Conservation (phyloP, 2,888 invertebrate species). For the Peribatodes rhomboidaria region DNA sequence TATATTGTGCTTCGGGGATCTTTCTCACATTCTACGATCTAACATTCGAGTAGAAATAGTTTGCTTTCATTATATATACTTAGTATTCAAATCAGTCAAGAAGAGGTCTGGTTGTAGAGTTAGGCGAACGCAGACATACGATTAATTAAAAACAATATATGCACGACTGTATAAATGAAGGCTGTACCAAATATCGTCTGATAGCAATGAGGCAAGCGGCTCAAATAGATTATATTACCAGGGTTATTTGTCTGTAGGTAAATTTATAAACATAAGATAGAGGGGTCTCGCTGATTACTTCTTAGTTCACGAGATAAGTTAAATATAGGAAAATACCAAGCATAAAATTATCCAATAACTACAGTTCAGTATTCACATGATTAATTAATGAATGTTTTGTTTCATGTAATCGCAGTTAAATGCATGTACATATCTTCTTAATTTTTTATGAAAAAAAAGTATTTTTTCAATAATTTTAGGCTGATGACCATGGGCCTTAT, state of each 20-base stretch:
- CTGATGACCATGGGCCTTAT: conserved; percentile 13
- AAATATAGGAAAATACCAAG: conserved; percentile 78
- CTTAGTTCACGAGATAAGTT: conserved; percentile 78
- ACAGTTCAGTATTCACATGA: conserved; percentile 9
- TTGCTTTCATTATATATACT: too few species aligned
- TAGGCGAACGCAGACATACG: neutral
- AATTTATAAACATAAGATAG: conserved; percentile 70
- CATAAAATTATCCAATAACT: conserved; percentile 47
- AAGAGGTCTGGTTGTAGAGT: too few species aligned
- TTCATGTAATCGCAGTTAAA: conserved; percentile 1
- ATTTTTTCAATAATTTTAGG: neutral
- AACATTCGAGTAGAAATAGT: too few species aligned
- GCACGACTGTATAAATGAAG: neutral
- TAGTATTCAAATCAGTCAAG: too few species aligned
- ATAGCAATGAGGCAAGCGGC: conserved; percentile 50
- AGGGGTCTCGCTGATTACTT: conserved; percentile 78
- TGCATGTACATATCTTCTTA: neutral
- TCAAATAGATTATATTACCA: conserved; percentile 65
- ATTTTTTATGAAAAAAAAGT: neutral
- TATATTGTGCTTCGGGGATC: neutral
- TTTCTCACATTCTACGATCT: neutral
- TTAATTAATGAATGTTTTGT: conserved; percentile 22
- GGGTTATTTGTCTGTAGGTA: conserved; percentile 65
- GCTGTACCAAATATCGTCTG: conserved; percentile 4
- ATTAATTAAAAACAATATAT: neutral